Evolutionary conservation across 2,888 invertebrate genomes (phyloP), one percentile per base, ranked within the genome.

Genomic region (Lydus trimaculatus): DNA sequence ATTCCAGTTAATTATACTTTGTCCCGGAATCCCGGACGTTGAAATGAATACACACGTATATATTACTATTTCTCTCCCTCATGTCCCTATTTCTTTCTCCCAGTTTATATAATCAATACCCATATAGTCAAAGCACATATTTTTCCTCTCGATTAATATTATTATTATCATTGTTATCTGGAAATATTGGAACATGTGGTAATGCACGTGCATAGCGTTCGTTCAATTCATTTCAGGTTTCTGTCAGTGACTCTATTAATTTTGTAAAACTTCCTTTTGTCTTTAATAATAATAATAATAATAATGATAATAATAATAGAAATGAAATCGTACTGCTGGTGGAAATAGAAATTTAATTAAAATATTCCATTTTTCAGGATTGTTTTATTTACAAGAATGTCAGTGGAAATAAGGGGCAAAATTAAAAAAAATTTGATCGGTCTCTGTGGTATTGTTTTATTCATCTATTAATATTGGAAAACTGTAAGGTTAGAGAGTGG

Each of bases 1-100:
- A 80, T 75, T 77, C 66, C 69, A 76, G 79, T 80, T 81, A 80
- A 81, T 81, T 80, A 81, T 76, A 74, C 52, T 25, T 25, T 20
- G 48, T 23, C 52, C 52, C 52, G 52, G 75, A 77, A 70, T 76
- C 73, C 71, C 75, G 69, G 73, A 75, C 70, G 75, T 72, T 73
- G 71, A 75, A 74, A 76, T 72, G 70, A 72, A 73, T 43, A n/a
- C 43, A 43, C 66, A 60, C 43, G 43, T 48, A 8, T 48, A 28
- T 28, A 28, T 28, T 28, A 4, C 48, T 20, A 60, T 64, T 58
- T 66, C 69, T 61, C 69, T 61, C n/a, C n/a, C n/a, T n/a, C n/a
- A n/a, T n/a, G n/a, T n/a, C n/a, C n/a, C 63, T 60, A 56, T 43
- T 58, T 64, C 61, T 64, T 56, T 61, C 63, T 61, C 36, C 20